Base-by-base conservation (phyloP, 1,140 invertebrate species). In the Trissolcus basalis region DNA sequence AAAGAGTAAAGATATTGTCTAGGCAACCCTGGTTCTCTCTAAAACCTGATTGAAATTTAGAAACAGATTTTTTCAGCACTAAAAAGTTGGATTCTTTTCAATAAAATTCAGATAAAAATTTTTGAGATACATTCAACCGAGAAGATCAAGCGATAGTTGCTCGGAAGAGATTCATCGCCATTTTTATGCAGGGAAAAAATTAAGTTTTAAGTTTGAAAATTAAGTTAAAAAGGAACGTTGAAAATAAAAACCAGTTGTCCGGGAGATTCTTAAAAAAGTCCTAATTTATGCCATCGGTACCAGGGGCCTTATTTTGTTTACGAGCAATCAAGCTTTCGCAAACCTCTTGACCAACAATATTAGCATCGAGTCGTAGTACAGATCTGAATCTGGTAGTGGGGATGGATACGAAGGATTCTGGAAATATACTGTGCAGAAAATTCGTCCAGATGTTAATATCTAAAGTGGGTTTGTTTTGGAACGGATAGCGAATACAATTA, bases 1-100 rank as follows among this genome's bases (percentile, higher is more conserved):
- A 27, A 0, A 65, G n/a, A 27, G 19, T 55, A 12, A 55, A 65
- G 3, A 65, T 19, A 15, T 65, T 65, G 16, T 65, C 61, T 0
- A 55, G 3, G 11, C 61, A 55, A 3, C 61, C 15, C 1, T 35
- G 19, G n/a, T 16, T 12, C 9, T 12, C 27, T 1, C 60, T 11
- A 13, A 64, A 64, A 0, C 49, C 60, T 19, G 15, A 55, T 39
- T 53, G 4, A n/a, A 53, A 53, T 39, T 53, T 16, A 35, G 50
- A 0, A 53, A 14, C 3, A 53, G 50, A 3, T 53, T 53, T 5
- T 39, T 53, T 6, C 7, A 1, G 3, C 2, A 3, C 7, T 12
- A 51, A 36, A 35, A 51, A 13, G 11, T 13, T 51, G 27, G n/a
- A 51, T 12, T 27, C 49, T 51, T 13, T 14, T 51, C 12, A 12